Evolutionary conservation across 1,140 invertebrate species (phyloP).

Genomic region (Ladona fulva): DNA sequence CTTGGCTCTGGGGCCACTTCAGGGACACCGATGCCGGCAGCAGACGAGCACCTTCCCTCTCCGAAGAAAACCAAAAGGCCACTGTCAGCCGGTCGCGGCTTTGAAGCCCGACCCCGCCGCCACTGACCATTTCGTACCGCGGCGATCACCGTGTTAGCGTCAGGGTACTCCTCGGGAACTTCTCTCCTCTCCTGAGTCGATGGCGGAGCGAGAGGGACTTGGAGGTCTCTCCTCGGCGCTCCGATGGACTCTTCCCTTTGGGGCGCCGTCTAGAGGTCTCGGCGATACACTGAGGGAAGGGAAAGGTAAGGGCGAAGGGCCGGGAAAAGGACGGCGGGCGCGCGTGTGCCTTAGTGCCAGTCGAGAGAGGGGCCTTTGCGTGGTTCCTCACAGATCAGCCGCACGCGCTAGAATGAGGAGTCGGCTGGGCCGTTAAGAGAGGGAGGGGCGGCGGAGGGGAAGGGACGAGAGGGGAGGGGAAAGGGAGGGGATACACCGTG

Average conservation of each 20-base stretch:
- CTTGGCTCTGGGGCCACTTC: not conserved
- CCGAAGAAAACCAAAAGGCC: not conserved
- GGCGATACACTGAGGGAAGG: not conserved
- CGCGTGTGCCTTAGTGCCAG: not conserved
- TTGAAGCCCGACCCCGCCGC: not conserved
- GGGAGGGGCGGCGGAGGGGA: not conserved
- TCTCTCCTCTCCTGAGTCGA: not conserved
- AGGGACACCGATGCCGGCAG: not conserved
- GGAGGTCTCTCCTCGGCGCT: not conserved
- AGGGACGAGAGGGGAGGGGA: not conserved
- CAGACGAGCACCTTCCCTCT: not conserved
- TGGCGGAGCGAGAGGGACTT: not conserved
- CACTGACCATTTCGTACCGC: slow-evolving; percentile 2
- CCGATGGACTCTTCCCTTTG: not conserved
- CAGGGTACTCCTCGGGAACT: not conserved
- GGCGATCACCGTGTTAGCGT: not conserved
- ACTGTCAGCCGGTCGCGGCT: not conserved
- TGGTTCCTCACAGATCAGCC: not conserved
- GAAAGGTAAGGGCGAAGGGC: not conserved
- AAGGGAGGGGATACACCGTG: not conserved
- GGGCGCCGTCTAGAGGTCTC: not conserved
- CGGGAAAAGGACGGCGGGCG: not conserved
- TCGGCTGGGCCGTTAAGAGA: not conserved
- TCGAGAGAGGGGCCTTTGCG: not conserved
- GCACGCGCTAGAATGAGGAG: slow-evolving; percentile 1